phyloP scores from a whole-genome alignment of 2,888 invertebrate genomes.

The Sminthurides aquaticus region DNA sequence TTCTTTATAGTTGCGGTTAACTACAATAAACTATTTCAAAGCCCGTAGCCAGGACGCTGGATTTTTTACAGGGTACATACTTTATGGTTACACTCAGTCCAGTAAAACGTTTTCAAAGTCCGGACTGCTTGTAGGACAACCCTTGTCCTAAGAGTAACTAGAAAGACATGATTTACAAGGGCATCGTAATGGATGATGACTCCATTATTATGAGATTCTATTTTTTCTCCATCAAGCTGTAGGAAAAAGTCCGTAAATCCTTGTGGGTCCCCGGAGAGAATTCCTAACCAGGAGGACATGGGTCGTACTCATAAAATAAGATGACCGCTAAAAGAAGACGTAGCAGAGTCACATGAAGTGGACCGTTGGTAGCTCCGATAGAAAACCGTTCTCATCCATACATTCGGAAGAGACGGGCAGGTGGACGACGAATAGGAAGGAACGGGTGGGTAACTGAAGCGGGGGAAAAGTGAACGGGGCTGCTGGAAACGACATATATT shows the following conservation, averaged over 20 bases:
- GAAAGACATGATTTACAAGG: background rate
- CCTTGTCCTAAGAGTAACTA: background rate
- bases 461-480: too few species aligned
- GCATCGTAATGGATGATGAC: background rate
- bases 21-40: too few species aligned
- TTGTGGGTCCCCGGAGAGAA: background rate
- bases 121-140: background rate
- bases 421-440: too few species aligned
- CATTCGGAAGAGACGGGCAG: too few species aligned
- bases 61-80: too few species aligned
- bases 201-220: background rate
- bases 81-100: too few species aligned
- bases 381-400: too few species aligned
- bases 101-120: background rate
- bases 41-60: too few species aligned
- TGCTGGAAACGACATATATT: too few species aligned
- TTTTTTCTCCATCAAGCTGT: background rate
- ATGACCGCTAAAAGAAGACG: background rate
- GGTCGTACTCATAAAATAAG: background rate
- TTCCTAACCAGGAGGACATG: background rate
- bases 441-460: too few species aligned
- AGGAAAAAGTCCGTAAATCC: background rate
- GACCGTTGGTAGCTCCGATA: too few species aligned
- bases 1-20: background rate
- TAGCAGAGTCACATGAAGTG: too few species aligned